Base-by-base conservation (phyloP, 1,140 invertebrate species). In the Pinna nobilis region DNA sequence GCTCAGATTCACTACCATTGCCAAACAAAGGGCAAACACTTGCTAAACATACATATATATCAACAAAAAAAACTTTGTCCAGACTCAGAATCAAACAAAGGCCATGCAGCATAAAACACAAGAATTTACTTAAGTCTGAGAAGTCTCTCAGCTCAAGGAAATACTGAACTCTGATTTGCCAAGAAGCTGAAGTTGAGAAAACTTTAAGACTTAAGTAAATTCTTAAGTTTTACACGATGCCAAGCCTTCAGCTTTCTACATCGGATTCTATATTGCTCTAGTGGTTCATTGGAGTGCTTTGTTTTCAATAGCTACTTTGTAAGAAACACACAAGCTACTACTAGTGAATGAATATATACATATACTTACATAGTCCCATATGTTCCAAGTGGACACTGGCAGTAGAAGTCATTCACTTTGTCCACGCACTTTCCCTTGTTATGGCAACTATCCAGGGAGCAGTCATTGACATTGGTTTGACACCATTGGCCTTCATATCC, bases 391-490 rank as follows among this genome's bases (percentile, higher is more conserved):
- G 93, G 92, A 91, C 98, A 99, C 88, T 94, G 93, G 90, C 98
- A 99, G 30, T 93, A 91, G 89, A 97, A 98, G 86, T 94, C 94
- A 87, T 97, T 96, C 77, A 97, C 92, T 37, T 94, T 94, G 90
- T 98, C 97, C 73, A 97, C 92, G 79, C 97, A 99, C 0, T 94
- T 94, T 0, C 95, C 97, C 3, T 94, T 93, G 82, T 98, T 98
- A 64, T 74, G 49, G 37, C 44, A 61, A 1, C 32, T 28, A 0
- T 39, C 39, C 2, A 63, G 51, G 0, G 91, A 91, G 87, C 97
- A 99, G 59, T 94, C 95, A 0, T 93, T 91, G 37, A 93, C 89
- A 83, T 97, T 96, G 76, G 96, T 94, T 0, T 94, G 93, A 88
- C 97, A 99, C 0, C 97, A 97, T 0, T 93, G 89, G 0, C 93